phyloP scores from a whole-genome alignment of 2,888 invertebrate species.

The Rhamphomyia laevipes region DNA sequence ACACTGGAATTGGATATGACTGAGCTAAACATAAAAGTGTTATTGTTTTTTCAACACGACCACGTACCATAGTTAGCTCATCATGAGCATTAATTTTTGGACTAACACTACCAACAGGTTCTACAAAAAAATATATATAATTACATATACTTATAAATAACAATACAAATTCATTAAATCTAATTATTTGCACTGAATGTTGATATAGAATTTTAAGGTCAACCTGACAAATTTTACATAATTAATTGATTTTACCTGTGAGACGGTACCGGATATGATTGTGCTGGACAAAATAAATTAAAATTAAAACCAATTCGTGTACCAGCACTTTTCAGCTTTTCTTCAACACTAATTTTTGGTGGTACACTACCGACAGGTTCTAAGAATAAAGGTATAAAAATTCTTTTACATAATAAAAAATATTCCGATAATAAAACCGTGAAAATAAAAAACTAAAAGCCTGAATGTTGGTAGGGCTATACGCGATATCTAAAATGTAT shows the following conservation, averaged over 20 bases:
- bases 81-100: conserved; percentile 56
- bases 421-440: conserved; percentile 5
- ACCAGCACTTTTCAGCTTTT: conserved; percentile 47
- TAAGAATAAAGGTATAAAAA: conserved; percentile 10
- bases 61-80: conserved; percentile 43
- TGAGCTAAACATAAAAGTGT: conserved; percentile 63
- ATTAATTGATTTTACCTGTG: conserved; percentile 39
- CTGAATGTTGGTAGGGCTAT: conserved; percentile 21
- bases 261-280: conserved; percentile 57
- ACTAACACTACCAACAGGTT: conserved; percentile 40
- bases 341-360: conserved; percentile 43
- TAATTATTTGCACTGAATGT: conserved; percentile 12
- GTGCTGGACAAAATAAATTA: conserved; percentile 59
- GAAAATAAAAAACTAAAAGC: conserved; percentile 4
- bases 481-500: background rate
- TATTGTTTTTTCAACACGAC: conserved; percentile 40
- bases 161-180: background rate
- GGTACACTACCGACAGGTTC: conserved; percentile 46
- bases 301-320: conserved; percentile 36
- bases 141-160: background rate
- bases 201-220: conserved; percentile 3
- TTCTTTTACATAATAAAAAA: conserved; percentile 16
- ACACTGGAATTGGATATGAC: conserved; percentile 53
- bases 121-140: conserved; percentile 20
- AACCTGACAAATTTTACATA: background rate